Evolutionary conservation across 53 echinoderm and acorn worm genomes (phyloP), one percentile per base, ranked within the genome.

Genomic region (Henricia sp.): DNA sequence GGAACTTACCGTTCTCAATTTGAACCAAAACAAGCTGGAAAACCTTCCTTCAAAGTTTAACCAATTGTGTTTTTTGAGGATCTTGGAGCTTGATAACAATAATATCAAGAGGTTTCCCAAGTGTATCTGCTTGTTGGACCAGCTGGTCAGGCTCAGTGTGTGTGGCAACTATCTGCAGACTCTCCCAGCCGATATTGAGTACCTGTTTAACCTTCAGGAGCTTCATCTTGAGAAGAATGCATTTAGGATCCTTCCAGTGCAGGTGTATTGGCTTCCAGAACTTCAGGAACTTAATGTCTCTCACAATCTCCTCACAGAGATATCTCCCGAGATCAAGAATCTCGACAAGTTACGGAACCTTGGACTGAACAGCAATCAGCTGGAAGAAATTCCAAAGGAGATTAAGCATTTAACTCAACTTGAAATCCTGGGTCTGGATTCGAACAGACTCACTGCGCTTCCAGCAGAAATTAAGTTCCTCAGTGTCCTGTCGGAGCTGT

Each of bases 241-340:
- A 24, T 94, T 97, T 80, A 74, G 71, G 50, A 92, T 88, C 54
- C 88, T 97, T 37, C 97, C 97, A 3, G 78, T 97, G 32, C 97
- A 97, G 60, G 69, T 94, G 12, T 97, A 94, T 74, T 97, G 97
- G 97, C 90, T 97, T 1, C 97, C 97, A n/a, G 90, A 90, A 41
- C 80, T 97, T 19, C 82, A 89, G 50, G 97, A 94, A 53, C 90
- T 97, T 46, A 89, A 90, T 43, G 71, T 92, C 2, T 90, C 94
- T 17, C 92, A 90, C 62, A 97, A 97, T 72, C 50, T 55, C 50
- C 50, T 97, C 53, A 76, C 84, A 36, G 94, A 94, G 87, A 85
- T 97, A 54, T 97, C 97, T 13, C 19, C 60, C 28, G 92, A 94
- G 74, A 72, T 97, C 21, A 77, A 86, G 26, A 77, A 94, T 48